phyloP scores from a whole-genome alignment of 2,797 vertebrate genomes.

The Aulostomus chinensis region DNA sequence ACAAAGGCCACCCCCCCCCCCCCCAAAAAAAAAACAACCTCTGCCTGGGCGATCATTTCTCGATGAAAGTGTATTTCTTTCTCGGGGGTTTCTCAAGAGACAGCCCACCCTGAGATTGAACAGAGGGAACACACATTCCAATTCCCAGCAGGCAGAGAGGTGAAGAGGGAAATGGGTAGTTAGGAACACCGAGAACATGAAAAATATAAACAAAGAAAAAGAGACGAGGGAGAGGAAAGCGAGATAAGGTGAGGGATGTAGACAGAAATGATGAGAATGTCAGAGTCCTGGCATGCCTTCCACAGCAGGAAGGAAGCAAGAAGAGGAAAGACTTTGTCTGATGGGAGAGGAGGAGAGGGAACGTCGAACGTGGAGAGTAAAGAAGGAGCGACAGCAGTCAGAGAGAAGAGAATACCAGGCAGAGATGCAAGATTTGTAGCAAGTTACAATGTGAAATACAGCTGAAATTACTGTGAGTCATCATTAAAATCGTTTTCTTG shows the following conservation, averaged over 20 bases:
- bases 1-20: no score
- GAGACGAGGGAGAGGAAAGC: neutral
- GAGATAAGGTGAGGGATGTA: constrained; percentile 36
- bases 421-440: constrained; percentile 20
- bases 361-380: constrained; percentile 52
- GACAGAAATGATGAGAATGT: constrained; percentile 56
- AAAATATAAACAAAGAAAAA: constrained; percentile 18
- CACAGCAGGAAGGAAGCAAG: constrained; percentile 57
- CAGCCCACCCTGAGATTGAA: constrained; percentile 52
- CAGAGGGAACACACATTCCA: constrained; percentile 46
- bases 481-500: no score
- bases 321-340: constrained; percentile 43
- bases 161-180: constrained; percentile 2
- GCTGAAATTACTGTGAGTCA: no score
- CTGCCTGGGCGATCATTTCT: no score
- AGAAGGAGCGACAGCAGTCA: constrained; percentile 40
- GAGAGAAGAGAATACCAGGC: constrained; percentile 37
- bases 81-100: constrained; percentile 53
- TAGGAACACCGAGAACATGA: constrained; percentile 8
- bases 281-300: constrained; percentile 47
- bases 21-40: no score
- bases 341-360: constrained; percentile 37
- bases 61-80: constrained; percentile 25
- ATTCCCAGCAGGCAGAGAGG: constrained; percentile 24
- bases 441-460: neutral